Evolutionary conservation across 2,113 vertebrate species (phyloP), one percentile per base, ranked within the genome.

Genomic region (Alligator mississippiensis): DNA sequence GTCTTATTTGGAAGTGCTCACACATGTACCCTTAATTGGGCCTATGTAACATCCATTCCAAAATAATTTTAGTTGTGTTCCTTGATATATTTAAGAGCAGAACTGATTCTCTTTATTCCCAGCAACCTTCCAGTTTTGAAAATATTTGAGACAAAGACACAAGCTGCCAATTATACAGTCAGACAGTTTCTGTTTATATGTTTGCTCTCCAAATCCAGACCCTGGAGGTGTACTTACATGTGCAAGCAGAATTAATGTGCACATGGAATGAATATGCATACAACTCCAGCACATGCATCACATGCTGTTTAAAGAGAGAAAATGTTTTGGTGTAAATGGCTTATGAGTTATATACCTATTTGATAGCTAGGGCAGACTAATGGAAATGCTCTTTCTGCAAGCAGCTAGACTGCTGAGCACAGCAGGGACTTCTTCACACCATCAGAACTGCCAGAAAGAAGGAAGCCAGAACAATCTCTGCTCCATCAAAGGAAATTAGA

Each of bases 101-200:
- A 93, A 95, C 84, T 93, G 72, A 92, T 88, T 93, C 82, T 92
- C 11, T 93, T 96, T 96, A 92, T 96, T 96, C 87, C 90, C 93
- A 93, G 93, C 95, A 96, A 61, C 64, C 58, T 94, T 96, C 96
- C 94, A 92, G 88, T 78, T 95, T 85, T 95, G 78, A 89, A 94
- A 95, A 92, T 79, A 79, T 95, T 76, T 25, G 60, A 95, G 89
- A 95, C 92, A 93, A 95, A 92, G 94, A 95, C 91, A 91, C 91
- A 96, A 92, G 90, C 95, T 97, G 95, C 94, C 90, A 95, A 83
- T 82, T 93, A n/a, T 96, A 93, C 89, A 96, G 94, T 88, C 92
- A 2, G 95, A 94, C 85, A 82, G 77, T 94, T 95, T 94, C 88
- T 95, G 85, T 96, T 95, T 96, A 97, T 85, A 34, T 91, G 95